Base-by-base conservation (phyloP, 2,888 invertebrate species). In the Chorisops tibialis region DNA sequence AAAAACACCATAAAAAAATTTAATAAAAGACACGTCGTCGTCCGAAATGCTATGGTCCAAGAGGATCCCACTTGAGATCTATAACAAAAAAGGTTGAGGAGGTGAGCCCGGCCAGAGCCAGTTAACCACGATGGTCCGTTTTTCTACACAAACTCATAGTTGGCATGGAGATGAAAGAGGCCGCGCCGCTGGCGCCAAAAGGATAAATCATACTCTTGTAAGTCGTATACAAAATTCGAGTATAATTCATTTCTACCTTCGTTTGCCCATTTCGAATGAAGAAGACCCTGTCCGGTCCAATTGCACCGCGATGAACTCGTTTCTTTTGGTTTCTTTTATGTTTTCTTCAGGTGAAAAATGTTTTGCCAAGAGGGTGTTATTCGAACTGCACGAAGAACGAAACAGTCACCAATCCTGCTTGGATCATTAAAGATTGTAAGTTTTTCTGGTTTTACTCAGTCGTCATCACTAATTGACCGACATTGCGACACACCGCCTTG, bases 121-220 rank as follows among this genome's bases (percentile, higher is more conserved):
- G 43, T 43, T 18, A 37, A 38, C 38, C 19, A 52, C 52, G 52
- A 52, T 18, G 43, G 43, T 45, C 45, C 56, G 16, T 45, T 45
- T 56, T n/a, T 56, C 43, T 35, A 16, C 16, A 24, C 45, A 45
- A 43, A 16, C 38, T 39, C 43, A 43, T 18, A 30, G 16, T 54
- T 24, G 41, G 18, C n/a, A 22, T 24, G 35, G 62, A 64, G 60
- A 60, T 65, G 45, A 65, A 65, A 65, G 65, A 61, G 21, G 48
- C 62, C 65, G 65, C 62, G 65, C 65, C 65, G 65, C 65, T 65
- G 65, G 65, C 65, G 65, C 65, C 65, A 65, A 65, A 65, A 65
- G 65, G 62, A 65, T 65, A 65, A 65, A 65, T 65, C 65, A 62
- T 65, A 45, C 59, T 38, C 59, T 37, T 39, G 38, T 56, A 56